A percentile compares a stretch with the other conserved stretches of the same genome.
phyloP scores from a whole-genome alignment of 2,888 invertebrate genomes.

The Amphipyra tragopoginis region DNA sequence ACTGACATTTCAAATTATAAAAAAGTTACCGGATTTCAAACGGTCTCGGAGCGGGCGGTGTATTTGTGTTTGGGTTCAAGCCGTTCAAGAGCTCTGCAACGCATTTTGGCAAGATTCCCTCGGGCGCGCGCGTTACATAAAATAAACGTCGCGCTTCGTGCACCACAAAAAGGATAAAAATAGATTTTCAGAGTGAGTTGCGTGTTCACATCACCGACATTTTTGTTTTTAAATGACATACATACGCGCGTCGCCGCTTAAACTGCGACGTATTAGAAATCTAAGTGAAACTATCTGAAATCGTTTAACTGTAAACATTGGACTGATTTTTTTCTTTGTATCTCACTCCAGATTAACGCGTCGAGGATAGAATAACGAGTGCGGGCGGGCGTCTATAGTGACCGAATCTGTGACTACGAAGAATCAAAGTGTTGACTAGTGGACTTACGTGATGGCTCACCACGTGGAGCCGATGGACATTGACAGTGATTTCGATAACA shows the following conservation, averaged over 20 bases:
- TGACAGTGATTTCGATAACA: conserved; percentile 84
- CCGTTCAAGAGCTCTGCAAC: conserved; percentile 64
- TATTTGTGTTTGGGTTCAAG: conserved; percentile 67
- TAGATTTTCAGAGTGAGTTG: conserved; percentile 85
- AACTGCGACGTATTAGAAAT: conserved; percentile 82
- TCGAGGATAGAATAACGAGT: conserved; percentile 56
- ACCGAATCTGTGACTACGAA: conserved; percentile 40
- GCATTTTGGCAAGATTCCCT: conserved; percentile 88
- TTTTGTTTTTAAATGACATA: conserved; percentile 88
- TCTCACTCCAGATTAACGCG: conserved; percentile 67
- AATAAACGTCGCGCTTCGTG: conserved; percentile 79
- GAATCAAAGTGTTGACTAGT: conserved; percentile 49
- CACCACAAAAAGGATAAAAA: conserved; percentile 85
- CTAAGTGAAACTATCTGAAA: conserved; percentile 83
- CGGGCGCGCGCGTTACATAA: conserved; percentile 81
- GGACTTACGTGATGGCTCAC: conserved; percentile 76
- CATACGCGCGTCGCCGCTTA: conserved; percentile 76
- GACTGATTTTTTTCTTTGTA: conserved; percentile 77
- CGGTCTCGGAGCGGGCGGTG: conserved; percentile 70
- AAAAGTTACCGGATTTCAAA: conserved; percentile 84
- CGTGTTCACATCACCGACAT: conserved; percentile 79
- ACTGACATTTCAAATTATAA: conserved; percentile 77
- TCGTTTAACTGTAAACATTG: conserved; percentile 82
- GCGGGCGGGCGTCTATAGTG: conserved; percentile 35
- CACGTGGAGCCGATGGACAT: conserved; percentile 83